These are phyloP conservation scores for Oplegnathus fasciatus DNA, from an alignment of 2,113 vertebrate genomes.

Conservation along the genomic window DNA sequence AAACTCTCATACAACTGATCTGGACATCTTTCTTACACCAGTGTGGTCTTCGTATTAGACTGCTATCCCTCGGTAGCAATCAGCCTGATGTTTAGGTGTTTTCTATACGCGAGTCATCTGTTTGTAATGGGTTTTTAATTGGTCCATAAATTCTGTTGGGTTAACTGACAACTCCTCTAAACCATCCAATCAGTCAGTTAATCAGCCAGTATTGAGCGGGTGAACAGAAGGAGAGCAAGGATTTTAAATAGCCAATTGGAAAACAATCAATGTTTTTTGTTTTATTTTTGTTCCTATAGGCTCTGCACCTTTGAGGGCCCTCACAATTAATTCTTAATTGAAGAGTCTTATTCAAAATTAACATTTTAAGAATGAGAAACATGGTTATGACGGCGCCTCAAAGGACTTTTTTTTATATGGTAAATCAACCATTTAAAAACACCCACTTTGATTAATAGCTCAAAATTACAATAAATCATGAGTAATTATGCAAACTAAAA, in stretches of 20 bases:
- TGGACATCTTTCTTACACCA: background rate
- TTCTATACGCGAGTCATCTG: conserved; percentile 26
- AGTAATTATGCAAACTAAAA: background rate
- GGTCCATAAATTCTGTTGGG: conserved; percentile 42
- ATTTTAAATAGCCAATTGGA: background rate
- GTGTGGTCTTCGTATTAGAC: background rate
- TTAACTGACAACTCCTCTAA: conserved; percentile 15
- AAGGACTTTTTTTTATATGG: background rate
- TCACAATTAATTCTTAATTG: background rate
- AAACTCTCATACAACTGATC: conserved; percentile 17
- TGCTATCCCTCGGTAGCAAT: background rate
- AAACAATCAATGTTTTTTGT: background rate
- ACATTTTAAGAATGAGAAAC: conserved; percentile 12
- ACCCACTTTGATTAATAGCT: background rate
- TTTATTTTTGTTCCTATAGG: background rate
- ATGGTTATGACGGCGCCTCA: background rate
- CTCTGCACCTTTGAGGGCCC: background rate
- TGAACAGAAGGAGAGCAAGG: background rate
- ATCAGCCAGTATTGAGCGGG: conserved; percentile 19
- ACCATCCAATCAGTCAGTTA: conserved; percentile 12
- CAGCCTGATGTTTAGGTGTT: background rate
- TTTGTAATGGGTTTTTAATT: conserved; percentile 55
- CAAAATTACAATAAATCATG: background rate
- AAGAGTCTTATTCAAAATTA: conserved; percentile 13
- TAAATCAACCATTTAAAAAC: background rate